These are phyloP conservation scores for Stichodactyla mertensii DNA, from an alignment of 64 coral and sea anemone genomes.

Conservation along the genomic window DNA sequence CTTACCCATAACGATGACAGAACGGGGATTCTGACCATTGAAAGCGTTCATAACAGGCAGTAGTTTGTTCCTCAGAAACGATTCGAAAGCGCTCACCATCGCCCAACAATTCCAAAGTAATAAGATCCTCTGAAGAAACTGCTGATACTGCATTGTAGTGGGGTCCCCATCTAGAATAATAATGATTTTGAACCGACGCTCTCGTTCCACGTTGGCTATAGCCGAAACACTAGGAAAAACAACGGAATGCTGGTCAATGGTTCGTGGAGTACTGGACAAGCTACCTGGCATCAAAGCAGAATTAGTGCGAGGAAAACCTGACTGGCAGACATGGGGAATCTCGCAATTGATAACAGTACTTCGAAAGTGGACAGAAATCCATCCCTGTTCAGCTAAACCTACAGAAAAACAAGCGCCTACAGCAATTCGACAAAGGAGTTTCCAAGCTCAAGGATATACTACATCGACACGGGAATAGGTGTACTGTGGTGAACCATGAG, in stretches of 20 bases:
- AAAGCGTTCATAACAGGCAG: neutral
- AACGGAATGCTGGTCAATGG: too few relatives aligned
- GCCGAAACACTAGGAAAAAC: neutral
- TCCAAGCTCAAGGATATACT: too few relatives aligned
- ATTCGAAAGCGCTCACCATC: neutral
- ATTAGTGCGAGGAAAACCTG: too few relatives aligned
- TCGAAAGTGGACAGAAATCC: neutral
- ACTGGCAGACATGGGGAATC: neutral
- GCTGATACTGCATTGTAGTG: neutral
- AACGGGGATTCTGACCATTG: neutral
- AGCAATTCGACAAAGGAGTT: too few relatives aligned
- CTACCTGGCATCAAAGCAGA: too few relatives aligned
- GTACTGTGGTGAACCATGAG: too few relatives aligned
- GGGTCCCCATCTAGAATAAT: conserved; percentile 1
- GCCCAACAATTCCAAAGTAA: neutral
- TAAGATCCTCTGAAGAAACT: neutral
- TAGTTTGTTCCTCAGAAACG: neutral
- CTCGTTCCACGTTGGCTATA: neutral
- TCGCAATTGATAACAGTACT: neutral
- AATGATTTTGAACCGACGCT: neutral
- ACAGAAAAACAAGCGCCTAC: too few relatives aligned
- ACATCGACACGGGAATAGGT: neutral
- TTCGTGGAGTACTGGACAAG: too few relatives aligned
- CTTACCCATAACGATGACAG: conserved; percentile 20
- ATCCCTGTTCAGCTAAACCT: too few relatives aligned